Conservation (phyloP, 1,140 invertebrate species). For the Holotrichia oblita region DNA sequence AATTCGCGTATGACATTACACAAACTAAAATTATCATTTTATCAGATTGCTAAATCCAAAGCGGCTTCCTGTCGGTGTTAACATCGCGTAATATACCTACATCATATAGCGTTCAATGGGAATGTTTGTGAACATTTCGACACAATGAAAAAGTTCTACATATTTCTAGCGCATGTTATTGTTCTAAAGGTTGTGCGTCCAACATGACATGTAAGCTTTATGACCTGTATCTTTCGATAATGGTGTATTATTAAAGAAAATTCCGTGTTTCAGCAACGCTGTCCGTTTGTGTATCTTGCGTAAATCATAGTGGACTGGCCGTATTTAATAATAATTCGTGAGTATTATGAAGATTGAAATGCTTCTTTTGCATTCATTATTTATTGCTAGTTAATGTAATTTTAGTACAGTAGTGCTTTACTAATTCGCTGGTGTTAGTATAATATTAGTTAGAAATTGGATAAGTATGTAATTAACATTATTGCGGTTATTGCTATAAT, state of each 20-base stretch:
- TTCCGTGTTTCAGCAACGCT: neutral
- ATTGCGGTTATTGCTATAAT: no score
- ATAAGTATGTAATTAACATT: neutral
- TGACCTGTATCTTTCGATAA: constrained; percentile 15
- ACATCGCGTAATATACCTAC: constrained; percentile 1
- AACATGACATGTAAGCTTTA: constrained; percentile 15
- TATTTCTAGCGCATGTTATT: neutral
- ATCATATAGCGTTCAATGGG: neutral
- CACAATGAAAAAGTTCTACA: neutral
- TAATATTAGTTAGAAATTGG: neutral
- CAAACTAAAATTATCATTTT: neutral
- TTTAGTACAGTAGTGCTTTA: neutral
- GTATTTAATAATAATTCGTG: neutral
- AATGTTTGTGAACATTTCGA: neutral
- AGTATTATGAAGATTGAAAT: neutral
- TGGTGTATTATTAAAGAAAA: constrained; percentile 9
- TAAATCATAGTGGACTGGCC: neutral
- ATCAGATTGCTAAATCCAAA: constrained; percentile 17
- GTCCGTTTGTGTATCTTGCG: neutral
- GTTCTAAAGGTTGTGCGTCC: neutral
- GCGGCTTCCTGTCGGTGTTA: neutral
- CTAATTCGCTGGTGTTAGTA: neutral
- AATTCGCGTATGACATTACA: neutral
- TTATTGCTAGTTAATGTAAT: neutral
- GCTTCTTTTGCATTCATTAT: neutral